Conservation (phyloP, 2,113 vertebrate genomes). For the Lipophrys pholis region DNA sequence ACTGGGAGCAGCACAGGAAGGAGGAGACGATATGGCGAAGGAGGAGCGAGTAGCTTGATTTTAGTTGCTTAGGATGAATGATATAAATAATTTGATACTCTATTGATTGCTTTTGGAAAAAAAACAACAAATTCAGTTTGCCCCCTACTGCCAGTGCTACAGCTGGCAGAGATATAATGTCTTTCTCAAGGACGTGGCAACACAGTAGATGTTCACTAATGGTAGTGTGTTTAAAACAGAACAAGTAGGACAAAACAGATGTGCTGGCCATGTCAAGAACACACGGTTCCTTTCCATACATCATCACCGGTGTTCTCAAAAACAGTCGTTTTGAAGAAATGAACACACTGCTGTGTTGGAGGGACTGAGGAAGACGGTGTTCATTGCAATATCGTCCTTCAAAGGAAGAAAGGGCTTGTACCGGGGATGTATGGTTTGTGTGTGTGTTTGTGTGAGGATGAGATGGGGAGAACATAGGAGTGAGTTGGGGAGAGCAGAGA, state of each 20-base stretch:
- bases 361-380: background rate
- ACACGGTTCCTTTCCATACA: background rate
- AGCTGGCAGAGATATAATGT: constrained; percentile 41
- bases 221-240: background rate
- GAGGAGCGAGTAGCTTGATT: constrained; percentile 11
- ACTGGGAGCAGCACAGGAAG: constrained; percentile 7
- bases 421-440: constrained; percentile 8
- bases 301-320: background rate
- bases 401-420: constrained; percentile 15
- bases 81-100: constrained; percentile 49
- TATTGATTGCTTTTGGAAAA: constrained; percentile 49
- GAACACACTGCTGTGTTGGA: background rate
- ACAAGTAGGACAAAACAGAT: background rate
- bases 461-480: constrained; percentile 16
- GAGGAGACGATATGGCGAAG: constrained; percentile 1
- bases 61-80: constrained; percentile 29
- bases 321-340: background rate
- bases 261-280: too few relatives aligned
- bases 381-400: constrained; percentile 23
- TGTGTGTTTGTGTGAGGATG: constrained; percentile 18
- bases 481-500: constrained; percentile 41
- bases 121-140: constrained; percentile 23
- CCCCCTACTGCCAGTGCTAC: constrained; percentile 21
- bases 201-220: constrained; percentile 14
- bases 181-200: constrained; percentile 47